Evolutionary conservation across 2,888 invertebrate genomes (phyloP).

Genomic region (Willowsia nigromaculata): DNA sequence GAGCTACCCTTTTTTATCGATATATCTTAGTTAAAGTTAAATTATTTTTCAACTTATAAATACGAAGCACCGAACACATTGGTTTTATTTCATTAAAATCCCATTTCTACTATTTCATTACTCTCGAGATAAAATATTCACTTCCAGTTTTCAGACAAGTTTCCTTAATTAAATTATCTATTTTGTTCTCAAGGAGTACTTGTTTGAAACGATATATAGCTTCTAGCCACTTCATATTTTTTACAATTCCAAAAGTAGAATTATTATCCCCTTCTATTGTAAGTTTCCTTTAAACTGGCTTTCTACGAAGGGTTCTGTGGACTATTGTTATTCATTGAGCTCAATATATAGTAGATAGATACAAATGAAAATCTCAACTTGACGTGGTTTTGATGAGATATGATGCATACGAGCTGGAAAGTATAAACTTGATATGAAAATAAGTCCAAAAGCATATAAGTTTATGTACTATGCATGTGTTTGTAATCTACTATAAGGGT

Average conservation of each 20-base stretch:
- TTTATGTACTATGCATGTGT: background rate
- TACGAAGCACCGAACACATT: too few relatives aligned
- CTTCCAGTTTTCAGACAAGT: slow-evolving; percentile 12
- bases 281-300: background rate
- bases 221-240: background rate
- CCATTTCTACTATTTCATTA: slow-evolving; percentile 24
- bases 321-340: background rate
- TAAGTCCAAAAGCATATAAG: background rate
- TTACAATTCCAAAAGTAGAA: background rate
- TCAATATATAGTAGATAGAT: background rate
- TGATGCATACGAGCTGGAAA: background rate
- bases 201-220: background rate
- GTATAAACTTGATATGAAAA: background rate
- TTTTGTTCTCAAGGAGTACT: slow-evolving; percentile 18
- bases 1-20: background rate
- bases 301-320: background rate
- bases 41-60: background rate
- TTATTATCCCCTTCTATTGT: background rate
- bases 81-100: background rate
- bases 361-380: slow-evolving; percentile 11
- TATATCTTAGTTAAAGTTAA: background rate
- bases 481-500: slow-evolving; percentile 35
- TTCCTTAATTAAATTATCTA: slow-evolving; percentile 57
- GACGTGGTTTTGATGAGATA: slow-evolving; percentile 39
- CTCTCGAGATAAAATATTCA: slow-evolving; percentile 8